phyloP scores from a whole-genome alignment of 2,888 invertebrate genomes.

The Hesperia comma region DNA sequence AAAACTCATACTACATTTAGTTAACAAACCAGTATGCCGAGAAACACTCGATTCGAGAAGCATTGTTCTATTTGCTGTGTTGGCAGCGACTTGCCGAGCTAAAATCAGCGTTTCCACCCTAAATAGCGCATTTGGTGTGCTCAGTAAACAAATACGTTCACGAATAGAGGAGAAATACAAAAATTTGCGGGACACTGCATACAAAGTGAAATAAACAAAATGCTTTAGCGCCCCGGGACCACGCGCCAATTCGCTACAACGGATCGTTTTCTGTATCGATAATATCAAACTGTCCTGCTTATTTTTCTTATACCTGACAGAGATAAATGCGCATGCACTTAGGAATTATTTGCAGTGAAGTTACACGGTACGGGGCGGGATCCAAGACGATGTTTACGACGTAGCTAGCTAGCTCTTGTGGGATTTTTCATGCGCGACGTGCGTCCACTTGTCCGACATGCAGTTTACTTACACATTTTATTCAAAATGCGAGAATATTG shows the following conservation, averaged over 20 bases:
- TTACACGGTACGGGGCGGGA: constrained; percentile 13
- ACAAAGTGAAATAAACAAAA: constrained; percentile 21
- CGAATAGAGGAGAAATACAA: constrained; percentile 16
- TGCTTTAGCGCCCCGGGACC: constrained; percentile 15
- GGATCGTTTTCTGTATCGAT: constrained; percentile 18
- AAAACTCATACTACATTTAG: no score
- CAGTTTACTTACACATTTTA: constrained; percentile 9
- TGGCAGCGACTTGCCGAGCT: constrained; percentile 6
- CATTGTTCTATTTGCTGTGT: constrained; percentile 6
- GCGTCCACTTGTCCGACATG: constrained; percentile 11
- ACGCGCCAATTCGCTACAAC: constrained; percentile 12
- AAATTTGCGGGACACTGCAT: constrained; percentile 16
- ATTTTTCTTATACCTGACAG: constrained; percentile 21
- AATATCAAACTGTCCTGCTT: constrained; percentile 16
- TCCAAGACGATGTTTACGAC: constrained; percentile 21
- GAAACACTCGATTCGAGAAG: not conserved
- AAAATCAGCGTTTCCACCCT: constrained; percentile 21
- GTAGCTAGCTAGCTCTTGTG: constrained; percentile 12
- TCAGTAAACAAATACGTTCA: constrained; percentile 25
- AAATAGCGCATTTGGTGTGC: constrained; percentile 23
- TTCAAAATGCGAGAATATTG: not conserved
- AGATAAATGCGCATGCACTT: constrained; percentile 17
- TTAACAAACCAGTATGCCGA: no score
- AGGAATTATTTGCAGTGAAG: constrained; percentile 18
- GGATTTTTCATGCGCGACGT: constrained; percentile 13